Base-by-base conservation (phyloP, 2,888 invertebrate species). In the Drosophila phalerata region DNA sequence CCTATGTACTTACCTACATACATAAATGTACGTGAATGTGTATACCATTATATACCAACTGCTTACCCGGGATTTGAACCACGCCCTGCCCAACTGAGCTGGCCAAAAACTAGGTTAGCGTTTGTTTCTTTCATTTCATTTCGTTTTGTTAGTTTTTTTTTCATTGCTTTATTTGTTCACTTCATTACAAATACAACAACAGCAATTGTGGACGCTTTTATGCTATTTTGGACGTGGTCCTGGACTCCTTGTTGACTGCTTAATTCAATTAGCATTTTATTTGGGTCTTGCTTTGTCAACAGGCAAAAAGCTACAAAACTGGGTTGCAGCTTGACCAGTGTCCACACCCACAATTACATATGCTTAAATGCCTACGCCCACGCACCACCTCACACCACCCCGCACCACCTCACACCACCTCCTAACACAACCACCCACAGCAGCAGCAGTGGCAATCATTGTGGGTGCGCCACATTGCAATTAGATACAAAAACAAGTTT, bases 1-100 rank as follows among this genome's bases (percentile, higher is more conserved):
- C 53, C 55, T 72, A 62, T 73, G 28, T 70, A 65, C 17, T 11
- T 32, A 25, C 15, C 19, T 57, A 42, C 52, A 53, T 51, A 38
- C 32, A 43, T 56, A 43, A 52, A 25, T 37, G 9, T 60, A 25
- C 4, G 2, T 48, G 10, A 60, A 22, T 30, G 13, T 47, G 43
- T 62, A 65, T 62, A 62, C 45, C 38, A 57, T 43, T 43, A 66
- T 53, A 55, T 42, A 65, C 42, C 56, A 64, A 75, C 52, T 68
- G 87, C 66, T 85, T 85, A 89, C 89, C 85, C 88, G 85, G 85
- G 85, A 89, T 85, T 88, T 77, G 81, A 85, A 85, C 85, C 85
- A 85, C 85, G 85, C 85, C 85, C 85, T 85, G 85, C 67, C 87
- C 81, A 84, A 85, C 69, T 65, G 67, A 72, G 79, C 79, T 75